phyloP scores from a whole-genome alignment of 2,888 invertebrate species.

The Amiota mariae region DNA sequence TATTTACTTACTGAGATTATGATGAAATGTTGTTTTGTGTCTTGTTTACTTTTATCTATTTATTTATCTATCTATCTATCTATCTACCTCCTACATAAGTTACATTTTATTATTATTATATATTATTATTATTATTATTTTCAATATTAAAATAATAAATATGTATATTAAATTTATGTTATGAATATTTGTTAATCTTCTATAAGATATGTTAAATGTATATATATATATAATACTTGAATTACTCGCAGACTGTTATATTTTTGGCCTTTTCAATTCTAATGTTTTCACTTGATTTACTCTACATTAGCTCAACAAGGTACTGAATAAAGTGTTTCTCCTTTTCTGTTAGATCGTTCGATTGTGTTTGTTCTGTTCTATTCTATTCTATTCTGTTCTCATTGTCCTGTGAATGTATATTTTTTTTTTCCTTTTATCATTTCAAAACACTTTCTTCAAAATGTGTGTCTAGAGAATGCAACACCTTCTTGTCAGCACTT shows the following conservation, averaged over 20 bases:
- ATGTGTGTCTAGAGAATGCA: no score
- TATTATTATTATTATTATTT: neutral
- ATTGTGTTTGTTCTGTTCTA: neutral
- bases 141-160: neutral
- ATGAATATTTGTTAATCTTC: no score
- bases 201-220: constrained; percentile 14
- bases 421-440: no score
- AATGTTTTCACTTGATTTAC: constrained; percentile 75
- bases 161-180: neutral
- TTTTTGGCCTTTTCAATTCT: constrained; percentile 75
- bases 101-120: neutral
- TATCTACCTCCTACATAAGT: neutral
- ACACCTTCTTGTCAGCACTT: no score
- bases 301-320: constrained; percentile 75
- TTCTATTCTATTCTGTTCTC: neutral
- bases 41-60: neutral
- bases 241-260: constrained; percentile 73
- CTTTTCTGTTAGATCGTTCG: constrained; percentile 34
- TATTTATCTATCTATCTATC: neutral
- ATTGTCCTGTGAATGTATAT: neutral
- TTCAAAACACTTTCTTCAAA: no score
- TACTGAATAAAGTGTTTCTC: constrained; percentile 58
- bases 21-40: constrained; percentile 25
- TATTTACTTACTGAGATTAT: neutral
- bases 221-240: constrained; percentile 51